Percentiles rank a stretch among this genome's conserved stretches.
These are phyloP conservation scores for Deladenus siricidicola DNA, from an alignment of 2,888 invertebrate genomes.

Conservation along the genomic window DNA sequence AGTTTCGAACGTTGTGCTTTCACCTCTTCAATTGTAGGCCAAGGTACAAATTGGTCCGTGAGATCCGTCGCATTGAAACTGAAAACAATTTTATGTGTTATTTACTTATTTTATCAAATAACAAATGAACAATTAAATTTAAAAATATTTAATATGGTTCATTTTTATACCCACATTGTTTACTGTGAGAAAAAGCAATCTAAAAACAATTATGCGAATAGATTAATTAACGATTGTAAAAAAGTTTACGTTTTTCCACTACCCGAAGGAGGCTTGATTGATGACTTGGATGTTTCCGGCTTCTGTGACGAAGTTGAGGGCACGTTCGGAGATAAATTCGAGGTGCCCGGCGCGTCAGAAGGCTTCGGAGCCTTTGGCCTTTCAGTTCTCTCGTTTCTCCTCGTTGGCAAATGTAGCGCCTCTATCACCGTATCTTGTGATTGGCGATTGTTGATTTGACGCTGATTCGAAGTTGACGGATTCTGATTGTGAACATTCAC, in stretches of 20 bases:
- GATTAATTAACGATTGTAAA: background rate
- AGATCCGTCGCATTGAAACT: constrained; percentile 6
- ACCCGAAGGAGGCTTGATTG: too few species aligned
- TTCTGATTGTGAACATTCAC: background rate
- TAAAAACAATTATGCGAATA: too few species aligned
- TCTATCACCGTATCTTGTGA: too few species aligned
- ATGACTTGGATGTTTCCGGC: background rate
- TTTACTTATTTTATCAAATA: too few species aligned
- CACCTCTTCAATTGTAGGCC: constrained; percentile 50
- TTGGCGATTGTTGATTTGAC: background rate
- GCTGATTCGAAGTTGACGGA: background rate
- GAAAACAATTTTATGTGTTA: background rate
- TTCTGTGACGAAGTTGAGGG: background rate
- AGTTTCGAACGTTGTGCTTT: constrained; percentile 19
- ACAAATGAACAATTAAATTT: too few species aligned
- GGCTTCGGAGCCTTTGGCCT: background rate
- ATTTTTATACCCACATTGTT: too few species aligned
- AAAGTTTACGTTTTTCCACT: background rate
- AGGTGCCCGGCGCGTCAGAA: background rate
- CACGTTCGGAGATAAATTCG: background rate
- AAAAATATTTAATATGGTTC: too few species aligned
- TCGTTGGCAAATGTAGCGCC: too few species aligned
- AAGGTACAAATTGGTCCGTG: constrained; percentile 45
- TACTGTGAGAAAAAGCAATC: too few species aligned
- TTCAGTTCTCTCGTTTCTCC: background rate